phyloP scores from a whole-genome alignment of 2,888 invertebrate genomes.

The Cenopis cana region DNA sequence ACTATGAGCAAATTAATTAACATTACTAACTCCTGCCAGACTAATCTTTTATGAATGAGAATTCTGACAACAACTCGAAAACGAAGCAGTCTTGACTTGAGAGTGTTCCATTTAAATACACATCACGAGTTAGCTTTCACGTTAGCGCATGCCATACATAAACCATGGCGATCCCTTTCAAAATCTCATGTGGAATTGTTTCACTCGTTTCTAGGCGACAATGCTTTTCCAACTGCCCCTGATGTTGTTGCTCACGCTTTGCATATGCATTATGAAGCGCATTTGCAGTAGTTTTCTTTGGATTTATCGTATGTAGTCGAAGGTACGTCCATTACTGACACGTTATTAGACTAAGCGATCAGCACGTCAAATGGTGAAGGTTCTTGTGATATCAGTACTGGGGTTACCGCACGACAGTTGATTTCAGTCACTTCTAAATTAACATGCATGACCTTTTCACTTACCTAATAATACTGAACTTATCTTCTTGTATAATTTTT shows the following conservation, averaged over 20 bases:
- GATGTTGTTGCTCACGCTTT: conserved; percentile 86
- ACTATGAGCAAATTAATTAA: conserved; percentile 66
- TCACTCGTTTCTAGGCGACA: conserved; percentile 85
- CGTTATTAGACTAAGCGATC: conserved; percentile 71
- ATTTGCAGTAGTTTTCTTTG: conserved; percentile 86
- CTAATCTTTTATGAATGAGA: conserved; percentile 51
- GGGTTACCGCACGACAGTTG: conserved; percentile 39
- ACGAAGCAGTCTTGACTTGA: conserved; percentile 3
- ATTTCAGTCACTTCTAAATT: conserved; percentile 20
- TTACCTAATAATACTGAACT: conserved; percentile 7
- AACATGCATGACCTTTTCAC: conserved; percentile 32
- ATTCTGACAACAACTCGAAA: conserved; percentile 4
- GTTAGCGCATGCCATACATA: conserved; percentile 55
- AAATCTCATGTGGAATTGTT: conserved; percentile 74
- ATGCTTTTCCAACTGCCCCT: conserved; percentile 85
- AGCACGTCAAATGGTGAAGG: conserved; percentile 77
- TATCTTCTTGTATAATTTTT: background rate
- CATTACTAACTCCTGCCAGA: conserved; percentile 68
- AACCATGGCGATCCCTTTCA: conserved; percentile 56
- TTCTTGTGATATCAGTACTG: conserved; percentile 50
- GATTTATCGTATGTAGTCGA: conserved; percentile 85
- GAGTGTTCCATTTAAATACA: conserved; percentile 19
- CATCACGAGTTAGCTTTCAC: conserved; percentile 37
- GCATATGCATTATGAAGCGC: conserved; percentile 86
- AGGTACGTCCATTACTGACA: conserved; percentile 85